A percentile compares a stretch with the other conserved stretches of the same genome.
Evolutionary conservation across 2,797 vertebrate genomes (phyloP).

Genomic region (Mastacembelus armatus): DNA sequence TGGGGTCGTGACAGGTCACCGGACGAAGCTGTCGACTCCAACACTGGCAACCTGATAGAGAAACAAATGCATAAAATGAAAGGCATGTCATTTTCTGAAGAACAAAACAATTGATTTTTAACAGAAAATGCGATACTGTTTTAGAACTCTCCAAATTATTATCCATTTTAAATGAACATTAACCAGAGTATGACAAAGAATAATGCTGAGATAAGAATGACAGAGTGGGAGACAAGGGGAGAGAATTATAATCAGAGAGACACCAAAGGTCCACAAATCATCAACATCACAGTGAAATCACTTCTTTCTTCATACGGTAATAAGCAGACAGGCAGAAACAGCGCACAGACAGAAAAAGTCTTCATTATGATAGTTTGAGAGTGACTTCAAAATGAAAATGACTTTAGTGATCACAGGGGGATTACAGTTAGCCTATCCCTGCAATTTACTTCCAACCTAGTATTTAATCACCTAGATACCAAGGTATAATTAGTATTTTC

Average conservation of each 20-base stretch:
- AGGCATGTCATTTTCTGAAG: background rate
- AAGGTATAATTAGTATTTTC: constrained; percentile 79
- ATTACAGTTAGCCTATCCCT: constrained; percentile 74
- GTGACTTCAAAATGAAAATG: constrained; percentile 75
- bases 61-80: background rate
- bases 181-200: background rate
- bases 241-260: constrained; percentile 28
- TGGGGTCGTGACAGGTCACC: constrained; percentile 95
- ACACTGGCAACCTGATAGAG: constrained; percentile 89
- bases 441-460: constrained; percentile 77
- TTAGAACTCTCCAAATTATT: background rate
- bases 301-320: constrained; percentile 51
- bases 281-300: constrained; percentile 43
- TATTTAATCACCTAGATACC: constrained; percentile 78
- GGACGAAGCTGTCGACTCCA: constrained; percentile 94
- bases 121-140: background rate
- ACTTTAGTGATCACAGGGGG: constrained; percentile 71
- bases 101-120: background rate
- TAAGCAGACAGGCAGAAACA: constrained; percentile 48
- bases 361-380: constrained; percentile 67
- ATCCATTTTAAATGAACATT: constrained; percentile 1
- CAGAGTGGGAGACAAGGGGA: constrained; percentile 7
- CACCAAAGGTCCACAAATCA: constrained; percentile 21
- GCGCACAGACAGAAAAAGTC: constrained; percentile 51
- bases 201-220: background rate